Conservation (phyloP, 1,140 invertebrate genomes). For the Pachyrhynchus sulphureomaculatus region DNA sequence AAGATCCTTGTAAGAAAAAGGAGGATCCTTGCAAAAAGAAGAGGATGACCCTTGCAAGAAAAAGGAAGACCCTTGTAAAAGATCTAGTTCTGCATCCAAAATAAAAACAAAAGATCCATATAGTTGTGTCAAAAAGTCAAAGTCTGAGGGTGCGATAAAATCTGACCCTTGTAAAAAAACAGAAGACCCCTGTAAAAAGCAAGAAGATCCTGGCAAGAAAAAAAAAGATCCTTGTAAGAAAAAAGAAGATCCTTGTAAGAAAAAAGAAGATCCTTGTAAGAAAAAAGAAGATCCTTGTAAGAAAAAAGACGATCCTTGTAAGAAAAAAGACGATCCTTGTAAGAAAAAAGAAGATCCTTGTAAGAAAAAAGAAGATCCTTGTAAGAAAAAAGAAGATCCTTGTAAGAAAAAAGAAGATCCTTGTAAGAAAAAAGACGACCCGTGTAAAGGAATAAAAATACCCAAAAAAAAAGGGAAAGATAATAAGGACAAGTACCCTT, state of each 20-base stretch:
- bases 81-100: too few species aligned
- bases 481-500: background rate
- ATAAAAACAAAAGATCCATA: too few species aligned
- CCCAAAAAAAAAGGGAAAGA: background rate
- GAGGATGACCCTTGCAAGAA: conserved; percentile 19
- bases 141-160: too few species aligned
- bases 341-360: background rate
- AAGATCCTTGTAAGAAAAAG: background rate
- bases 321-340: background rate
- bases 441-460: too few species aligned
- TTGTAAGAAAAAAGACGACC: background rate
- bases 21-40: background rate
- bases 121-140: too few species aligned
- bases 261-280: too few species aligned
- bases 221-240: background rate
- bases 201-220: background rate
- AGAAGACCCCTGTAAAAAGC: too few species aligned
- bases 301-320: background rate
- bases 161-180: too few species aligned
- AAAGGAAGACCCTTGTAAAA: too few species aligned
- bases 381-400: too few species aligned
- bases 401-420: background rate
- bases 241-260: background rate
- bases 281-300: background rate
- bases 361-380: too few species aligned